Evolutionary conservation across 2,888 invertebrate genomes (phyloP), one percentile per base, ranked within the genome.

Genomic region (Sphecodes monilicornis): DNA sequence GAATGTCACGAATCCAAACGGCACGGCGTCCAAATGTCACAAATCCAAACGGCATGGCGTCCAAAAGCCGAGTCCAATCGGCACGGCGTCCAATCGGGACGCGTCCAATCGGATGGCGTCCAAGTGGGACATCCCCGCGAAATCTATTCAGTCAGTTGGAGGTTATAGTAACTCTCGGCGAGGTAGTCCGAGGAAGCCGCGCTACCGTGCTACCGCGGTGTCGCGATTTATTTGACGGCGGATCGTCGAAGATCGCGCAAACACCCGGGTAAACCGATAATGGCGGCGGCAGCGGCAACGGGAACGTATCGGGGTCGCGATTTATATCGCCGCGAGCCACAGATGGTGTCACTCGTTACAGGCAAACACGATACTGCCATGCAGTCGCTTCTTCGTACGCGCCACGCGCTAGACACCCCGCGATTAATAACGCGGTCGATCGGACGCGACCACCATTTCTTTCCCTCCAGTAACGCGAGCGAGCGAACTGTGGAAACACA

Each of bases 291-390:
- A 16, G 26, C 64, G 39, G 32, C 43, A 75, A 72, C 69, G 39
- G 57, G 78, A 79, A 74, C 70, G 46, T 41, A 46, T 66, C 18
- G 60, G 29, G 60, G 60, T 60, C 60, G 60, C 76, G 82, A 86
- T 86, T 87, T 82, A 80, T 80, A 84, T 82, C 78, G 64, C n/a
- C 26, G 57, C 46, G 18, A 60, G 82, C 43, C 70, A 68, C 83
- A 83, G 83, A 85, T 85, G 85, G 79, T 88, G 85, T 88, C 85
- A 60, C 81, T 78, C 81, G 88, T 85, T 83, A 80, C 82, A 43
- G 70, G 74, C 69, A 71, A 85, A 84, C 78, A 72, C 75, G 83
- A 80, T 78, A 79, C 80, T 71, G 29, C 32, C 36, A 76, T 68
- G 41, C 29, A 36, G 80, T 18, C 66, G 79, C 66, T 77, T 77